Percentiles rank a stretch among this genome's conserved stretches.
These are phyloP conservation scores for Campylomormyrus numenius DNA, from an alignment of 2,113 vertebrate genomes.

Conservation along the genomic window DNA sequence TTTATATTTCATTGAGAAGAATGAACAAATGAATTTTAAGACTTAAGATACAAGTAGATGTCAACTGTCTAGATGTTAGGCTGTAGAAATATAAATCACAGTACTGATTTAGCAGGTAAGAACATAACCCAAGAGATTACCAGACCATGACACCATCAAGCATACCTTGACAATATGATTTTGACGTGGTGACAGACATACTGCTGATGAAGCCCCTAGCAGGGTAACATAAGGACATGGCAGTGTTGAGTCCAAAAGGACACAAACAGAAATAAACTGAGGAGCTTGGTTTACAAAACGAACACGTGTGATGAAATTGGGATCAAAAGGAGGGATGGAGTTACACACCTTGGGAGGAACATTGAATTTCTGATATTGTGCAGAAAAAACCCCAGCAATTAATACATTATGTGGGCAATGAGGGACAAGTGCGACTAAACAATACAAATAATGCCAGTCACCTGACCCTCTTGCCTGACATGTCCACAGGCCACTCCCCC, in stretches of 20 bases:
- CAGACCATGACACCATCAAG: not conserved
- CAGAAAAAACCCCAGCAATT: not conserved
- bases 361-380: not conserved
- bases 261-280: not conserved
- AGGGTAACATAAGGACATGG: not conserved
- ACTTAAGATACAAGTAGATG: not conserved
- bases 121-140: not conserved
- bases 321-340: not conserved
- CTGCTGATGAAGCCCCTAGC: not conserved
- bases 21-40: not conserved
- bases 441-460: not conserved
- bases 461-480: not conserved
- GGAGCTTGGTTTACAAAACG: not conserved
- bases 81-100: not conserved
- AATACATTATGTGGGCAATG: not conserved
- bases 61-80: not conserved
- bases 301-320: not conserved
- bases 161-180: not conserved
- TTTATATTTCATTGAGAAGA: not conserved
- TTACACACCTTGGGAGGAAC: not conserved
- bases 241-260: not conserved
- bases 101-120: not conserved
- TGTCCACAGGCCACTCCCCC: not conserved
- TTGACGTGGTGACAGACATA: not conserved
- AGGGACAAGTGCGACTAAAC: not conserved